These are phyloP conservation scores for Chloroclystis v-ata DNA, from an alignment of 2,888 invertebrate species.

Conservation along the genomic window DNA sequence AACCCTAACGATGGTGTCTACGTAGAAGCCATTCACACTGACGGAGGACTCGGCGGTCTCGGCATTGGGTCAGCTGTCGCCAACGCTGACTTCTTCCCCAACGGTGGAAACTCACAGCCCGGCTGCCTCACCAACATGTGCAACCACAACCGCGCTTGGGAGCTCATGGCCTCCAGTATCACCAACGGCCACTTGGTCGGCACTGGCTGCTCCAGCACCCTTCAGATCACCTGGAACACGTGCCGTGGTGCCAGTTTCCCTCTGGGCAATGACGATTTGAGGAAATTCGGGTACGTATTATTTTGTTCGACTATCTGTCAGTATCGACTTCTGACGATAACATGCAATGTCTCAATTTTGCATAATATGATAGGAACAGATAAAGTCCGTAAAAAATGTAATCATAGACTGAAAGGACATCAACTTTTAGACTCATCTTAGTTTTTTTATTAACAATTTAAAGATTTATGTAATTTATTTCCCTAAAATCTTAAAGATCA, in stretches of 20 bases:
- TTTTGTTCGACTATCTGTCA: too few relatives aligned
- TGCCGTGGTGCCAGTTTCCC: slow-evolving; percentile 41
- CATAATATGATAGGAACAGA: too few relatives aligned
- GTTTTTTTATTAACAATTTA: too few relatives aligned
- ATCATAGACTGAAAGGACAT: too few relatives aligned
- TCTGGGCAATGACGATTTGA: slow-evolving; percentile 49
- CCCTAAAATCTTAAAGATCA: too few relatives aligned
- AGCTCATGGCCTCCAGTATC: slow-evolving; percentile 46
- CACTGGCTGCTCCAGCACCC: slow-evolving; percentile 33
- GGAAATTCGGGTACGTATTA: slow-evolving; percentile 47
- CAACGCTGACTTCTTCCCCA: slow-evolving; percentile 78
- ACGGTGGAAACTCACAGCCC: slow-evolving; percentile 62
- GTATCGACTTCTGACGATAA: too few relatives aligned
- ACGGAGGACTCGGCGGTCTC: slow-evolving; percentile 50
- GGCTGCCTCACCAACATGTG: slow-evolving; percentile 46
- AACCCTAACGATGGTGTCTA: slow-evolving; percentile 49
- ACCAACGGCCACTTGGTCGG: slow-evolving; percentile 45
- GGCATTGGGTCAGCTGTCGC: slow-evolving; percentile 68
- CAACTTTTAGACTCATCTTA: too few relatives aligned
- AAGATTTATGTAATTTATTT: too few relatives aligned
- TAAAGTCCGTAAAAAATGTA: too few relatives aligned
- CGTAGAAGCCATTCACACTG: slow-evolving; percentile 60
- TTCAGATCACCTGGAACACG: slow-evolving; percentile 40
- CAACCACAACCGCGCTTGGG: slow-evolving; percentile 52
- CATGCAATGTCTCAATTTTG: too few relatives aligned